These are phyloP conservation scores for Kryphioiulus occultus DNA, from an alignment of 2,888 invertebrate genomes.

Conservation along the genomic window DNA sequence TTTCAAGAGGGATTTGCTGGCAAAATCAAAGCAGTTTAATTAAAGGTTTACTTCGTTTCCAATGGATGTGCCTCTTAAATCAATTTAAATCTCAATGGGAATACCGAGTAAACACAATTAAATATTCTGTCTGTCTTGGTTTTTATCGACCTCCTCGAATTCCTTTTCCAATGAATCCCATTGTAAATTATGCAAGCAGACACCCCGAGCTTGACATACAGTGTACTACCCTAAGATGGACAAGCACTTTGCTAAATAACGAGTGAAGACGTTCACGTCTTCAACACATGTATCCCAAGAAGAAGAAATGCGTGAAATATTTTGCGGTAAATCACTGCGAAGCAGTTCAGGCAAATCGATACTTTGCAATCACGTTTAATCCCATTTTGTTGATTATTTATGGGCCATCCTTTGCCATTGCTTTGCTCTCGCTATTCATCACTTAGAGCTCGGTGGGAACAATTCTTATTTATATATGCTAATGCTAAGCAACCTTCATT, in stretches of 20 bases:
- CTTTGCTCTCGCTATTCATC: conserved; percentile 24
- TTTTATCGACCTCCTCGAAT: neutral
- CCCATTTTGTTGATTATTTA: conserved; percentile 45
- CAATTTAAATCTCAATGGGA: conserved; percentile 26
- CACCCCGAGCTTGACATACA: neutral
- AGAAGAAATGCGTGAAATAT: conserved; percentile 10
- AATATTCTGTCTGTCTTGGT: neutral
- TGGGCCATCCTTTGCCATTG: conserved; percentile 24
- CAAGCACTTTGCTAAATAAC: conserved; percentile 13
- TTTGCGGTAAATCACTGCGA: conserved; percentile 20
- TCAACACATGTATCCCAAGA: neutral
- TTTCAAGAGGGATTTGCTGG: conserved; percentile 18
- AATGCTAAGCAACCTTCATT: neutral
- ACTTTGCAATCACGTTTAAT: conserved; percentile 50
- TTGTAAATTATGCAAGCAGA: neutral
- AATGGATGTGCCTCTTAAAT: neutral
- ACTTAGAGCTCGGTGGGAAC: neutral
- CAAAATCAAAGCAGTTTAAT: neutral
- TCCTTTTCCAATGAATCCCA: neutral
- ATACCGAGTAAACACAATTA: conserved; percentile 2
- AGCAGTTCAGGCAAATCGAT: conserved; percentile 46
- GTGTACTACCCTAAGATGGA: neutral
- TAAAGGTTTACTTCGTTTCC: neutral
- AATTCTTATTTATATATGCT: neutral
- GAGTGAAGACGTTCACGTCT: neutral